phyloP scores from a whole-genome alignment of 92 coral and sea anemone species.

The Nematostella vectensis region DNA sequence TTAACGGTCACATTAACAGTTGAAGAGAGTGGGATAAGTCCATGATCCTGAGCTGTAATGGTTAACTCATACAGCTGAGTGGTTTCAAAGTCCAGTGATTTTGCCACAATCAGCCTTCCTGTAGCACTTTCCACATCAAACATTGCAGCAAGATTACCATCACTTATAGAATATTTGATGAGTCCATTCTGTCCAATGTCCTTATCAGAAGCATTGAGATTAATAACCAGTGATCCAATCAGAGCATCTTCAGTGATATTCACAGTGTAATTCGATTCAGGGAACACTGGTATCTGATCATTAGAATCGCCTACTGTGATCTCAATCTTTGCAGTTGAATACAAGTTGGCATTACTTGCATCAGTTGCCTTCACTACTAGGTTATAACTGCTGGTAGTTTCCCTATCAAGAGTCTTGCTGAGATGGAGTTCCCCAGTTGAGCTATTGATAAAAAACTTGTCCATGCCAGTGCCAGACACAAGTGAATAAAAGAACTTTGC shows the following conservation, averaged over 20 bases:
- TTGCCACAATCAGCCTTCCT: constrained; percentile 55
- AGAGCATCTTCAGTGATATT: constrained; percentile 45
- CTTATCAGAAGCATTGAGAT: constrained; percentile 61
- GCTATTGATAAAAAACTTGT: constrained; percentile 36
- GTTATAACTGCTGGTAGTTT: constrained; percentile 44
- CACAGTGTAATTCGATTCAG: constrained; percentile 6
- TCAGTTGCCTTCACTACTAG: constrained; percentile 76
- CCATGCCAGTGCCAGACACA: constrained; percentile 41
- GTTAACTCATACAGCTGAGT: constrained; percentile 43
- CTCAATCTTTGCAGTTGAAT: constrained; percentile 53
- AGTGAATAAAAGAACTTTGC: constrained; percentile 57
- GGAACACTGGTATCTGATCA: constrained; percentile 72
- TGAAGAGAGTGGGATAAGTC: constrained; percentile 49
- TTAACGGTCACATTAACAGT: constrained; percentile 44
- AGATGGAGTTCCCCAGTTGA: constrained; percentile 55
- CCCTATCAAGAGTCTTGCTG: constrained; percentile 62
- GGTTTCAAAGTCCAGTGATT: constrained; percentile 75
- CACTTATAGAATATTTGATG: constrained; percentile 62
- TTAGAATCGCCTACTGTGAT: constrained; percentile 69
- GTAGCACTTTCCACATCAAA: constrained; percentile 69
- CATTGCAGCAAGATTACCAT: constrained; percentile 75
- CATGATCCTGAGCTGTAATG: constrained; percentile 81
- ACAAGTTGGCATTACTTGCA: constrained; percentile 26
- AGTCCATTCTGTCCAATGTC: constrained; percentile 76
- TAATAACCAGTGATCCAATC: constrained; percentile 40